Conservation (phyloP, 2,113 vertebrate species). For the Rousettus leschenaultii region DNA sequence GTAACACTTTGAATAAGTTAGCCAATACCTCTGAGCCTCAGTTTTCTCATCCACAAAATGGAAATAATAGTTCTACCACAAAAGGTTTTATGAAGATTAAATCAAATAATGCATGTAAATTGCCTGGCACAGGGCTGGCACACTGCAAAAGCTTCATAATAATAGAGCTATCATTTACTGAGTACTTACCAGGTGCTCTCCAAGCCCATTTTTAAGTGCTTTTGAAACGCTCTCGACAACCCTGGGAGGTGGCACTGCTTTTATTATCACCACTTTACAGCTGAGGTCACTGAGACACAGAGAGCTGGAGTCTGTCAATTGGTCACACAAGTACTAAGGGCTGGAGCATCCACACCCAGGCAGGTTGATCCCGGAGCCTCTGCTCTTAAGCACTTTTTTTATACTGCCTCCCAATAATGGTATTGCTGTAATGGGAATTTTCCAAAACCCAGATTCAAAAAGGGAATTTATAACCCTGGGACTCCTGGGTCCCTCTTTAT, state of each 20-base stretch:
- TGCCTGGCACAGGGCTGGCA: neutral
- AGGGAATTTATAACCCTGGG: neutral
- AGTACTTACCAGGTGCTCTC: neutral
- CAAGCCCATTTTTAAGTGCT: neutral
- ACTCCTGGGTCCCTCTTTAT: neutral
- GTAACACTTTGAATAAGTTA: neutral
- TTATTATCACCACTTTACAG: neutral
- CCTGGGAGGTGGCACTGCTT: neutral
- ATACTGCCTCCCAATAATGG: neutral
- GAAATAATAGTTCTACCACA: neutral
- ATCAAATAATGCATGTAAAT: neutral
- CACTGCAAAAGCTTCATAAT: neutral
- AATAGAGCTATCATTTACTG: neutral
- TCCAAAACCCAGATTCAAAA: neutral
- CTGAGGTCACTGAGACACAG: neutral
- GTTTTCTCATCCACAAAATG: slow-evolving; percentile 19
- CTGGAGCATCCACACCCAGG: neutral
- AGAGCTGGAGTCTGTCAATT: neutral
- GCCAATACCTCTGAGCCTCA: neutral
- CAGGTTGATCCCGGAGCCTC: neutral
- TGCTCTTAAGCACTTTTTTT: neutral
- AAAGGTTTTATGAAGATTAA: neutral
- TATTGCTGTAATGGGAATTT: neutral
- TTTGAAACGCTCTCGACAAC: neutral
- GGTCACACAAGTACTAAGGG: neutral